Percentiles rank a stretch among this genome's conserved stretches.
Evolutionary conservation across 2,797 vertebrate species (phyloP).

Genomic region (Intellagama lesueurii): DNA sequence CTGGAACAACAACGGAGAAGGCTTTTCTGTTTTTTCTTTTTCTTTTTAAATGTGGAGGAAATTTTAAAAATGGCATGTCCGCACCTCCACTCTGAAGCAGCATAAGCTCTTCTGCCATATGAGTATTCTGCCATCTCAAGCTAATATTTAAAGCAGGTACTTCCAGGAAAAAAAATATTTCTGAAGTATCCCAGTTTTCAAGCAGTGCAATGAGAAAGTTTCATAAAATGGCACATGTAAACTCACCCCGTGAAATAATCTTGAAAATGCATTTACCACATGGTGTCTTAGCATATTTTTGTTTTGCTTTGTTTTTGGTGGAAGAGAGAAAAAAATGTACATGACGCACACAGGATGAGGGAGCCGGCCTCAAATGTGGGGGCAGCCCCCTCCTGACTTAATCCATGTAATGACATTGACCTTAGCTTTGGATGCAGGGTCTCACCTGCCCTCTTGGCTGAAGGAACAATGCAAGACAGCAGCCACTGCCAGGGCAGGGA

Average conservation of each 20-base stretch:
- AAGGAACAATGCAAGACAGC: conserved; percentile 67
- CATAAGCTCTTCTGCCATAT: too few relatives aligned
- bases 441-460: conserved; percentile 68
- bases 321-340: conserved; percentile 53
- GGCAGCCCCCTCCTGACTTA: conserved; percentile 57
- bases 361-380: conserved; percentile 48
- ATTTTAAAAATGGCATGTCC: background rate
- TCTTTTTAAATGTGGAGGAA: background rate
- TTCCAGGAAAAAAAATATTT: background rate
- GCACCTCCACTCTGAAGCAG: background rate
- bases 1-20: too few relatives aligned
- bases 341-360: conserved; percentile 59
- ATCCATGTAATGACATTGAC: conserved; percentile 63
- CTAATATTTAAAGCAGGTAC: background rate
- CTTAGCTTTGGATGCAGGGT: conserved; percentile 66
- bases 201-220: background rate
- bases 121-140: background rate
- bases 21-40: too few relatives aligned
- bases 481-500: conserved; percentile 70
- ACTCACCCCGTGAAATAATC: conserved; percentile 20
- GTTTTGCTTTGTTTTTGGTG: background rate
- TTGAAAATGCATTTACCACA: conserved; percentile 35
- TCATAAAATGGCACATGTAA: conserved; percentile 22
- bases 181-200: background rate
- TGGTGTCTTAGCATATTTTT: conserved; percentile 24